Percentiles rank a stretch among this genome's conserved stretches.
phyloP scores from a whole-genome alignment of 2,113 vertebrate species.

The Xenopus laevis region DNA sequence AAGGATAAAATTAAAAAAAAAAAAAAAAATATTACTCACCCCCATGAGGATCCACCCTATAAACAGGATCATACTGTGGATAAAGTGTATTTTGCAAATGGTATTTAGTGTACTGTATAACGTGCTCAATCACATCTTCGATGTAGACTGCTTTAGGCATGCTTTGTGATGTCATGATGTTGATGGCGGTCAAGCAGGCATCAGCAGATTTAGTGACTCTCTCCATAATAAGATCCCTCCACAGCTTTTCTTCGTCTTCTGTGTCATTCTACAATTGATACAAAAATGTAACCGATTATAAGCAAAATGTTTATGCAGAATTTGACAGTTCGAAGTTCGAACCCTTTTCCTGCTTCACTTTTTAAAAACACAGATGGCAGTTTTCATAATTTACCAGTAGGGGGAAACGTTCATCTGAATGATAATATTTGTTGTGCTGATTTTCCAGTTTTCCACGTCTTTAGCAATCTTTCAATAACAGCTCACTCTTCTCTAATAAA shows the following conservation, averaged over 20 bases:
- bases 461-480: too few species aligned
- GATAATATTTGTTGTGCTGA: too few species aligned
- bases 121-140: conserved; percentile 93
- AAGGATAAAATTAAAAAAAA: too few species aligned
- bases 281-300: background rate
- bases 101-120: conserved; percentile 96
- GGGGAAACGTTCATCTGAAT: too few species aligned
- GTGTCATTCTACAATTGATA: conserved; percentile 76
- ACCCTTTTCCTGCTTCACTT: background rate
- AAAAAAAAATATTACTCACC: conserved; percentile 62
- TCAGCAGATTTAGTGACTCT: conserved; percentile 96
- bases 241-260: conserved; percentile 93
- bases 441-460: too few species aligned
- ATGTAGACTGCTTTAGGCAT: conserved; percentile 99
- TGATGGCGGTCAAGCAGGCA: conserved; percentile 90
- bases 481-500: too few species aligned
- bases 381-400: too few species aligned
- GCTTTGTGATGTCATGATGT: conserved; percentile 91
- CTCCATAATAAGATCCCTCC: conserved; percentile 97
- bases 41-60: conserved; percentile 88
- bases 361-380: too few species aligned
- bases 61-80: conserved; percentile 97
- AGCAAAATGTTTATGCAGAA: background rate
- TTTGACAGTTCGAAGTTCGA: background rate
- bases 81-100: conserved; percentile 97